Base-by-base conservation (phyloP, 92 coral and sea anemone genomes). In the Montipora capitata region DNA sequence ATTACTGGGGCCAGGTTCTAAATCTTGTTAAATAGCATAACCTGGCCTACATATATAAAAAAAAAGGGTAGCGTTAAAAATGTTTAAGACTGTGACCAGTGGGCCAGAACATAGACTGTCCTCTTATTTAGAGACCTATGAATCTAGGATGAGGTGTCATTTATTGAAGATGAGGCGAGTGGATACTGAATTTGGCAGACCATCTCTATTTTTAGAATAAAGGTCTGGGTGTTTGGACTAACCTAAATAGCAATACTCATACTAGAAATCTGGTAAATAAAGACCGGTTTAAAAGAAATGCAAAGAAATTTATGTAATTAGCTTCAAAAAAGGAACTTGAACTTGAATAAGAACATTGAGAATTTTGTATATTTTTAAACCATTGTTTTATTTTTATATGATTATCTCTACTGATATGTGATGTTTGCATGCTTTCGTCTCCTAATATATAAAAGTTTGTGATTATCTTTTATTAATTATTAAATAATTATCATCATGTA, bases 71-170 rank as follows among this genome's bases (percentile, higher is more conserved):
- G 79, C 64, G 52, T 75, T 75, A 4, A 64, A 75, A 75, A 52
- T 75, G 79, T 45, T 75, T 17, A 75, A 75, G 79, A n/a, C 52
- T 75, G 79, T 75, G 63, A n/a, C 75, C 75, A 75, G 65, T 75
- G 79, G 79, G 17, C 79, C 79, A 75, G 79, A 75, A 75, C 79
- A 49, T 75, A 75, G 79, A 5, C 79, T 75, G 79, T 75, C 79
- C 48, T 75, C 79, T 11, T 75, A 13, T 75, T 54, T 75, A 63
- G 64, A 75, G 79, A 1, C 66, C 79, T 75, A 52, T 75, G 79
- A 75, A 75, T 75, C 79, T 16, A 49, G 43, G 45, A 75, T 7
- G 79, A 75, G 65, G 79, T 65, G 79, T 40, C 79, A 75, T 41
- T 40, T 48, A 49, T 75, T 63, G 52, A 75, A 48, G 52, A 63